Evolutionary conservation across 37 sponge, comb jelly and placozoan genomes (phyloP), one percentile per base, ranked within the genome.

Genomic region (Mnemiopsis leidyi): DNA sequence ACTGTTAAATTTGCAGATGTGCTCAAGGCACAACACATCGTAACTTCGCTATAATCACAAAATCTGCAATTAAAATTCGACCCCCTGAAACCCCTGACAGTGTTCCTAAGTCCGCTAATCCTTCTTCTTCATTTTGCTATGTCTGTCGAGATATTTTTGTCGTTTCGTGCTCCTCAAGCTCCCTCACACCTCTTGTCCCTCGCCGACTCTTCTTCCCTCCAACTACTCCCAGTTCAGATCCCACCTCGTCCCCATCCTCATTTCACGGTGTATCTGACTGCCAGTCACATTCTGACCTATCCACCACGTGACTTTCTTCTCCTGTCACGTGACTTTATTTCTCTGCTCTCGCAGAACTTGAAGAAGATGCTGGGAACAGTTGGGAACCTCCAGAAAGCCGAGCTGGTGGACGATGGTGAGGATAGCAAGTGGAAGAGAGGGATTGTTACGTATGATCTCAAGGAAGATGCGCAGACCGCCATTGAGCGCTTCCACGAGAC

Each of bases 391-490:
- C n/a, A 38, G 61, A 85, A 85, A 61, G 90, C 90, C 2, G 61
- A 85, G 61, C 24, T 85, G 26, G 23, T 26, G 61, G 90, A 85
- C 3, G 90, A 85, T 23, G 90, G 90, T n/a, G 90, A 85, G 48
- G 90, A 85, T 18, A 40, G 35, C 3, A 21, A 29, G 61, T 77
- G 79, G 79, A 85, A 85, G 90, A 38, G 90, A 40, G 90, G 90
- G 5, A 85, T 85, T 39, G 90, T 85, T n/a, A 85, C 90, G 26
- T 85, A 85, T 26, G 90, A 85, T 16, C 48, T 85, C 29, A 85
- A 85, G 90, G 90, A 85, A 61, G 90, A 85, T 28, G 90, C 90
- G 2, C 90, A 85, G 48, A 26, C 39, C 1, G 90, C 90, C 23
- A 39, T 85, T 2, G 90, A 85, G 25, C 32, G 36, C 24, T 40